Evolutionary conservation across 2,797 vertebrate genomes (phyloP), one percentile per base, ranked within the genome.

Genomic region (Meda fulgida): DNA sequence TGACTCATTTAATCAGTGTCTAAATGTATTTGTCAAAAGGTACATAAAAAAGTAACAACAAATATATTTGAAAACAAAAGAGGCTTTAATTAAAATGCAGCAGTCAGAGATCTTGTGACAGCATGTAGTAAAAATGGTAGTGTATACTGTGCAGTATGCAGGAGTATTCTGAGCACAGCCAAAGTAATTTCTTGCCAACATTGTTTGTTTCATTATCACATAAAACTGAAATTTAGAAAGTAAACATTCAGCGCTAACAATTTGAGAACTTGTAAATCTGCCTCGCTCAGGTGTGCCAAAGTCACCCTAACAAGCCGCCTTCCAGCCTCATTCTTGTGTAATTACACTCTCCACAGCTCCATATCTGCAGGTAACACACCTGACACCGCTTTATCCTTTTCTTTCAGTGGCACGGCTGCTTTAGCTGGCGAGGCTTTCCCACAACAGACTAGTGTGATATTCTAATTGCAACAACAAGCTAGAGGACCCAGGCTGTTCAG

Each of bases 301-400:
- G 73, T 84, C 60, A 38, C 60, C 38, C 60, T 67, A 67, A 83
- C 43, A 83, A 55, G 65, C 60, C 9, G 21, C 14, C 55, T 81
- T 55, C 48, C 66, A 40, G 26, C 26, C 67, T 81, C 67, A 81
- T 72, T 81, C 66, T 26, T 38, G 38, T 73, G 81, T 83, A 83
- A 83, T 83, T 77, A 38, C 23, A 34, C 60, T 43, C 51, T 60
- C 36, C 3, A 10, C 67, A 60, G 80, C 80, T 84, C 34, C 46
- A n/a, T 84, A 78, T 84, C 73, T 84, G n/a, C 82, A 84, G 82
- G 63, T 84, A 84, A 70, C 82, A 84, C 73, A 84, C 65, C 46
- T 84, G 73, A 40, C 63, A 43, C 46, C 1, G 31, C 43, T 84
- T 55, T 69, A 69, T 69, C 48, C 60, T 38, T 8, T 14, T 34